phyloP scores from a whole-genome alignment of 2,113 vertebrate species.

The Lycaon pictus region DNA sequence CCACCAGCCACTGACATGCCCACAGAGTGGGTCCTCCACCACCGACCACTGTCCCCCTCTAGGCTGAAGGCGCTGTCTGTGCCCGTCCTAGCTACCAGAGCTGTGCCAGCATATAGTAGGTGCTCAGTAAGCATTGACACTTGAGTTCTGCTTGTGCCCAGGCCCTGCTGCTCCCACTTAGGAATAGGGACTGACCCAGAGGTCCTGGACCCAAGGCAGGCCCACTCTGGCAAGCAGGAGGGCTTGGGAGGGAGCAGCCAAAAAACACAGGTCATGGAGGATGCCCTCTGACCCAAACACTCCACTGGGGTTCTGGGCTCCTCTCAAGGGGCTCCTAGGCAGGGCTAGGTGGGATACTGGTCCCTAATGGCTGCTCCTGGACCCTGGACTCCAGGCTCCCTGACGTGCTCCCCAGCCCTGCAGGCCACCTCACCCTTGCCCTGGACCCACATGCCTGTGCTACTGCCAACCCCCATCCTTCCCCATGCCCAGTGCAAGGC shows the following conservation, averaged over 20 bases:
- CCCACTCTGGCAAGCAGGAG: background rate
- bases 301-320: background rate
- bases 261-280: background rate
- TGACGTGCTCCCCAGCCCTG: too few species aligned
- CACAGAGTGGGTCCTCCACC: too few species aligned
- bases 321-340: background rate
- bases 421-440: background rate
- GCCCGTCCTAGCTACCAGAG: too few species aligned
- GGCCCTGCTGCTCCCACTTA: fast-evolving
- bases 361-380: background rate
- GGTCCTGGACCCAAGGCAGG: background rate
- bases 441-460: fast-evolving
- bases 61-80: background rate
- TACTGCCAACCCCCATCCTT: too few species aligned
- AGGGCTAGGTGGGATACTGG: background rate
- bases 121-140: too few species aligned
- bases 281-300: background rate
- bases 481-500: background rate
- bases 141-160: background rate
- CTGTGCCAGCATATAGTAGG: fast-evolving
- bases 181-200: background rate
- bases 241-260: background rate
- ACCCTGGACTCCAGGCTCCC: background rate
- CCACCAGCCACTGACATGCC: background rate
- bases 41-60: background rate